Conservation (phyloP, 2,888 invertebrate genomes). For the Byasa hedistus region DNA sequence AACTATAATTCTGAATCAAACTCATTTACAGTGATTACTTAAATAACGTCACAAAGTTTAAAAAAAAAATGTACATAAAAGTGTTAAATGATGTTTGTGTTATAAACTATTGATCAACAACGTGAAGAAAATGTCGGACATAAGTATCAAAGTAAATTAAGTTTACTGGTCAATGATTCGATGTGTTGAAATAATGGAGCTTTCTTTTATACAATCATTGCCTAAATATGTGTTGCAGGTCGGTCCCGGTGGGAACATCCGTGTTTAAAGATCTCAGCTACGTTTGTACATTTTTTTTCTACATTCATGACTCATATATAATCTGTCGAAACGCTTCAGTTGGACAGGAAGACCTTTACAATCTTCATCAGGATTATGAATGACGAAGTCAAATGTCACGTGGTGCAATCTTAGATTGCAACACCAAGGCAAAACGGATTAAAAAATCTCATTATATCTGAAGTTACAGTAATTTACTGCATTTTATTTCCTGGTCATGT, state of each 20-base stretch:
- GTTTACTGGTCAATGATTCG: not conserved
- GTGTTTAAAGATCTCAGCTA: constrained; percentile 4
- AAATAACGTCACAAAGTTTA: not conserved
- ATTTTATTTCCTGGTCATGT: no score
- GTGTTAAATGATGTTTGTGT: not conserved
- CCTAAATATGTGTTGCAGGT: constrained; percentile 20
- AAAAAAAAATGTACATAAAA: not conserved
- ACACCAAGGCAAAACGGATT: no score
- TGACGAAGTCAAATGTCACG: not conserved
- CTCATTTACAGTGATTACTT: not conserved
- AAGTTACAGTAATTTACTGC: no score
- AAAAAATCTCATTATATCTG: no score
- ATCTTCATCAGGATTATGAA: not conserved
- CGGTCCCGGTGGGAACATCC: constrained; percentile 26
- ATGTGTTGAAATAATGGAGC: constrained; percentile 9
- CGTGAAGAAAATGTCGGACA: not conserved
- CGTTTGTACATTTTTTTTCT: constrained; percentile 17
- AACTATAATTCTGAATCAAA: not conserved
- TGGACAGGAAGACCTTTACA: constrained; percentile 9
- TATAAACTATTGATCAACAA: not conserved
- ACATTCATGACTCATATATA: constrained; percentile 14
- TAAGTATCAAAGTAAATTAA: not conserved
- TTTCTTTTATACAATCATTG: constrained; percentile 19
- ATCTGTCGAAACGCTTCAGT: constrained; percentile 12
- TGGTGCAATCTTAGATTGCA: not conserved